Percentiles rank a stretch among this genome's conserved stretches.
Evolutionary conservation across 2,113 vertebrate genomes (phyloP).

Genomic region (Maccullochella peelii): DNA sequence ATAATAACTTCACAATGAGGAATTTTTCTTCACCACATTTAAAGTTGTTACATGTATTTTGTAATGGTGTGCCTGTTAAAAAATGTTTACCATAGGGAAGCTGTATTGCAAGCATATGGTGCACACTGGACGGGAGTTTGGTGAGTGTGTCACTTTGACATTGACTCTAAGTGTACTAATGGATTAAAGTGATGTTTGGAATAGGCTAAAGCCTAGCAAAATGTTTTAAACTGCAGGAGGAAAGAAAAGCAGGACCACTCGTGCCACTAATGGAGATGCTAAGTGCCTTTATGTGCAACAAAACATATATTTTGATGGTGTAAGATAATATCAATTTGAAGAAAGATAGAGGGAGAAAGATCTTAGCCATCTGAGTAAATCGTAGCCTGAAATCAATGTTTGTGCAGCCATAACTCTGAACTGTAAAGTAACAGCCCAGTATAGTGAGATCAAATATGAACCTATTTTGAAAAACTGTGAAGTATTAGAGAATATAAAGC

Average conservation of each 20-base stretch:
- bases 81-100: background rate
- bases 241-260: slow-evolving; percentile 27
- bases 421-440: slow-evolving; percentile 1
- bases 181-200: slow-evolving; percentile 41
- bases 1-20: background rate
- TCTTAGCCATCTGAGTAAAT: slow-evolving; percentile 3
- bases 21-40: background rate
- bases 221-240: slow-evolving; percentile 16
- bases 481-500: slow-evolving; percentile 16
- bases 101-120: background rate
- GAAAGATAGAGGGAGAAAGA: background rate
- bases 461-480: slow-evolving; percentile 5
- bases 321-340: slow-evolving; percentile 15
- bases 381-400: slow-evolving; percentile 28
- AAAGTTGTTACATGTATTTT: background rate
- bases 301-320: slow-evolving; percentile 27
- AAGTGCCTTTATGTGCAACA: slow-evolving; percentile 38
- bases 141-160: slow-evolving; percentile 20
- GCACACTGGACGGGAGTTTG: background rate
- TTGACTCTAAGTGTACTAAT: slow-evolving; percentile 30
- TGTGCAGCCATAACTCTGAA: slow-evolving; percentile 30
- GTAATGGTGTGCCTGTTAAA: background rate
- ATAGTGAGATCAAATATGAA: slow-evolving; percentile 15
- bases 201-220: background rate
- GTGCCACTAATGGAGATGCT: slow-evolving; percentile 23